A percentile compares a stretch with the other conserved stretches of the same genome.
Evolutionary conservation across 2,113 vertebrate genomes (phyloP).

Genomic region (Heterotis niloticus): DNA sequence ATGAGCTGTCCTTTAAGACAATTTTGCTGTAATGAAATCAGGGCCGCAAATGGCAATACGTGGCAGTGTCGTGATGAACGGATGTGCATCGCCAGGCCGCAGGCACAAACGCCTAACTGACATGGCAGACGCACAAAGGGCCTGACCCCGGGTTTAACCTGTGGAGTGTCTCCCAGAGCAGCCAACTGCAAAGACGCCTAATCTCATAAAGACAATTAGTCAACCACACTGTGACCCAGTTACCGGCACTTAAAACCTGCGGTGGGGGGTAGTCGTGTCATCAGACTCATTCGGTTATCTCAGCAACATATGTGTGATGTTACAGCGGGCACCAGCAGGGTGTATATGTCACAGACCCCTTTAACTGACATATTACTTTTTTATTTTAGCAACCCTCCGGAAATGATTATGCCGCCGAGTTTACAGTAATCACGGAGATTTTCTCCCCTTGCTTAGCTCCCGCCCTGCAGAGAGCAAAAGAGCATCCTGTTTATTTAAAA

Average conservation of each 20-base stretch:
- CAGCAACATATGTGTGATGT: too few species aligned
- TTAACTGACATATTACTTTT: too few species aligned
- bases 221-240: conserved; percentile 7
- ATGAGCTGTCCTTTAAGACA: neutral
- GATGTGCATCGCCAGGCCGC: neutral
- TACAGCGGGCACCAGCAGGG: too few species aligned
- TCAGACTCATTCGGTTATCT: neutral
- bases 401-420: neutral
- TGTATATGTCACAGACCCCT: too few species aligned
- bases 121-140: too few species aligned
- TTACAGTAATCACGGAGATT: conserved; percentile 8
- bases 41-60: neutral
- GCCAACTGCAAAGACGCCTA: conserved; percentile 10
- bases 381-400: too few species aligned
- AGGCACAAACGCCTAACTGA: neutral
- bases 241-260: neutral
- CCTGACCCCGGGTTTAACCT: conserved; percentile 8
- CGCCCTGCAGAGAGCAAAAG: conserved; percentile 9
- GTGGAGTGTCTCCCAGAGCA: neutral
- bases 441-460: neutral
- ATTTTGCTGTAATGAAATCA: neutral
- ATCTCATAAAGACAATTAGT: conserved; percentile 23
- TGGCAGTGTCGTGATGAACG: too few species aligned
- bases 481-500: neutral
- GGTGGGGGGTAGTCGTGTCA: conserved; percentile 5